Conservation (phyloP, 2,888 invertebrate genomes). For the Lochmaea capreae region DNA sequence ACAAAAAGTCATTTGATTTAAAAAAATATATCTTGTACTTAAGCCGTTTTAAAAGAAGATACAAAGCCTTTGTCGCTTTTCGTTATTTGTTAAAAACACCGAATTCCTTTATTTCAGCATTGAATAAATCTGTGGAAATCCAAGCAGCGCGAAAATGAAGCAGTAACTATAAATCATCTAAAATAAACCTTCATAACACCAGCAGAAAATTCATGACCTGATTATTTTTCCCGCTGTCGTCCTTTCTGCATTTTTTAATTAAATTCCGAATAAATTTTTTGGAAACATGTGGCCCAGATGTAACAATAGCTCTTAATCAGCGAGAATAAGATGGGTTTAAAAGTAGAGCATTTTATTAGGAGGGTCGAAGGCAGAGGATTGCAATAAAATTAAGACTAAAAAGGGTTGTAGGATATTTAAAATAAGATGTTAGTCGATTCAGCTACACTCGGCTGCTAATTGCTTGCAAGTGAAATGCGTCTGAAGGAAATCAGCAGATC, state of each 20-base stretch:
- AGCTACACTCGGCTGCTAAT: conserved; percentile 66
- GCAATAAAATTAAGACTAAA: conserved; percentile 38
- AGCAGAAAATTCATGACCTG: conserved; percentile 16
- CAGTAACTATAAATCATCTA: conserved; percentile 8
- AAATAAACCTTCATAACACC: conserved; percentile 16
- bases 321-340: conserved; percentile 57
- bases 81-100: neutral
- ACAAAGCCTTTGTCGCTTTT: too few species aligned
- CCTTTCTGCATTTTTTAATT: conserved; percentile 37
- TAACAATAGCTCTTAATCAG: conserved; percentile 61
- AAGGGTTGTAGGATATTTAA: conserved; percentile 62
- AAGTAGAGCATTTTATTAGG: conserved; percentile 39
- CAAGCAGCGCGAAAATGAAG: neutral
- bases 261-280: conserved; percentile 46
- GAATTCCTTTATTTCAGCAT: neutral
- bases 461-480: conserved; percentile 49
- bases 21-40: too few species aligned
- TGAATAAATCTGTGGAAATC: neutral
- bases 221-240: conserved; percentile 18
- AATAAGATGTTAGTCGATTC: conserved; percentile 66
- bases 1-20: too few species aligned
- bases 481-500: conserved; percentile 32
- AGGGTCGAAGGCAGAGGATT: conserved; percentile 40
- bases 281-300: conserved; percentile 56
- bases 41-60: too few species aligned